A percentile compares a stretch with the other conserved stretches of the same genome.
phyloP scores from a whole-genome alignment of 1,140 invertebrate species.

The Drosophila murphyi region DNA sequence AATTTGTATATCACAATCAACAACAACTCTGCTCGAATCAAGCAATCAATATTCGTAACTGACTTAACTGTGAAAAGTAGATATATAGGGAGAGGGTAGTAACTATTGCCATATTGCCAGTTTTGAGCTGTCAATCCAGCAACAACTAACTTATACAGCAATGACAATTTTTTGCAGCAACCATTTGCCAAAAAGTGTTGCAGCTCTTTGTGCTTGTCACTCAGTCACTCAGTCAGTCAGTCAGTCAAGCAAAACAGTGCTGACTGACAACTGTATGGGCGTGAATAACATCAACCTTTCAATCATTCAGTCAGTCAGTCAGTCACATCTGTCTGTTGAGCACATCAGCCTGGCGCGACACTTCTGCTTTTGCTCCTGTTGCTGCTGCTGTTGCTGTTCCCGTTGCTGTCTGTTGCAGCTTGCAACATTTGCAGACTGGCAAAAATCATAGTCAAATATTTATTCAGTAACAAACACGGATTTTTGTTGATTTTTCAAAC shows the following conservation, averaged over 20 bases:
- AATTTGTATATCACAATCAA: constrained; percentile 1
- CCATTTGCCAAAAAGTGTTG: constrained; percentile 45
- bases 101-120: constrained; percentile 11
- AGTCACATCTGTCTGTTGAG: constrained; percentile 1
- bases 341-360: constrained; percentile 27
- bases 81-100: background rate
- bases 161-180: constrained; percentile 56
- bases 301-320: constrained; percentile 13
- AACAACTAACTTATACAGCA: constrained; percentile 56
- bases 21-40: background rate
- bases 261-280: constrained; percentile 34
- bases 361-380: constrained; percentile 48
- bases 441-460: constrained; percentile 59
- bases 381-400: background rate
- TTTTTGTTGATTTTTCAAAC: constrained; percentile 54
- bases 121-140: constrained; percentile 36
- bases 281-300: constrained; percentile 40
- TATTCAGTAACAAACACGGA: constrained; percentile 60
- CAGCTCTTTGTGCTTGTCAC: constrained; percentile 38
- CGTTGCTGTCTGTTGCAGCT: constrained; percentile 3
- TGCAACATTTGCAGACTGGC: constrained; percentile 19
- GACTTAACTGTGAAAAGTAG: background rate
- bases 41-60: background rate
- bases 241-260: constrained; percentile 48
- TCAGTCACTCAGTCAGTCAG: constrained; percentile 38